phyloP scores from a whole-genome alignment of 2,113 vertebrate genomes.

The Cepphus grylle region DNA sequence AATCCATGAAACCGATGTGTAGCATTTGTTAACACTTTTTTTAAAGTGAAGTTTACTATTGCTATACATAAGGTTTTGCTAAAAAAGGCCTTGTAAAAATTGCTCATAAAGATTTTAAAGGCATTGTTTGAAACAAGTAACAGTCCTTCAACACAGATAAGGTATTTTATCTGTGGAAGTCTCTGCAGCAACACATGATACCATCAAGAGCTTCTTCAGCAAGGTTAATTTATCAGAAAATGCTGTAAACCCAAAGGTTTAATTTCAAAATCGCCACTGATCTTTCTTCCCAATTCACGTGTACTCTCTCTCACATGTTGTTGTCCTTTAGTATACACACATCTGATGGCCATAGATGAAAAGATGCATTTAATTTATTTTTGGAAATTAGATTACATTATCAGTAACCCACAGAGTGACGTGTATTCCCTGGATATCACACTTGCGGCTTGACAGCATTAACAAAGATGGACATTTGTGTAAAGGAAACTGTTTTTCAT shows the following conservation, averaged over 20 bases:
- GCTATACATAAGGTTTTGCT: not conserved
- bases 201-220: not conserved
- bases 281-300: not conserved
- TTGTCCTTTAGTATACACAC: not conserved
- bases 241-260: not conserved
- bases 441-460: constrained; percentile 17
- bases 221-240: not conserved
- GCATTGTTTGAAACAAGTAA: not conserved
- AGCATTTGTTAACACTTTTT: not conserved
- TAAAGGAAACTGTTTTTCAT: constrained; percentile 64
- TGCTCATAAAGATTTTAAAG: not conserved
- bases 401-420: constrained; percentile 22
- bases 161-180: not conserved
- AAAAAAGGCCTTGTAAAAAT: not conserved
- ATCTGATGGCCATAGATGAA: constrained; percentile 8
- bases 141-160: not conserved
- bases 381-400: constrained; percentile 54
- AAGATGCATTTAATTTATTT: constrained; percentile 53
- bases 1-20: fast-evolving
- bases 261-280: not conserved
- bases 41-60: not conserved
- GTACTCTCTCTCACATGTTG: not conserved
- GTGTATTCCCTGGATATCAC: constrained; percentile 18
- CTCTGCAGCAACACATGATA: not conserved
- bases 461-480: constrained; percentile 28